A percentile compares a stretch with the other conserved stretches of the same genome.
Evolutionary conservation across 2,888 invertebrate genomes (phyloP).

Genomic region (Notodonta dromedarius): DNA sequence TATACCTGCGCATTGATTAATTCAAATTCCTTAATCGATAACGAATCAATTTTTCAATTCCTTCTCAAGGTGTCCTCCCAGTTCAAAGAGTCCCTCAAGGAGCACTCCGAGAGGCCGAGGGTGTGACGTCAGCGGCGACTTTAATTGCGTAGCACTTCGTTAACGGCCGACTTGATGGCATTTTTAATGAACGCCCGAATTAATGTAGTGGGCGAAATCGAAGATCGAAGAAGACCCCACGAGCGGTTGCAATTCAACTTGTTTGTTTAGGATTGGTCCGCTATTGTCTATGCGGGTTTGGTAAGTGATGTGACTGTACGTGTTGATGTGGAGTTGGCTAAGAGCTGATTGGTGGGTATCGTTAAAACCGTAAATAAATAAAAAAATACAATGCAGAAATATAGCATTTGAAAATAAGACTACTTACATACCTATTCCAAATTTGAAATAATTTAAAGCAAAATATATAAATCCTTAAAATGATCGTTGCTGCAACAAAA

Average conservation of each 20-base stretch:
- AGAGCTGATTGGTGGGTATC: neutral
- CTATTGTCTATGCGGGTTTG: conserved; percentile 53
- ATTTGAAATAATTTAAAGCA: no score
- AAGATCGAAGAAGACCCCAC: conserved; percentile 74
- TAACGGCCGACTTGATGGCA: conserved; percentile 82
- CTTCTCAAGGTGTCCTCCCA: conserved; percentile 70
- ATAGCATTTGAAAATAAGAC: no score
- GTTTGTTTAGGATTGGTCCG: conserved; percentile 79
- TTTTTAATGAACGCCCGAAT: conserved; percentile 84
- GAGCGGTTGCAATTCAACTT: conserved; percentile 56
- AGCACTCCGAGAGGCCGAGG: conserved; percentile 54
- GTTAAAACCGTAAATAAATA: no score
- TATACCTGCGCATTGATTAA: no score
- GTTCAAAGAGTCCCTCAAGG: conserved; percentile 63
- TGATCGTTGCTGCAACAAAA: no score
- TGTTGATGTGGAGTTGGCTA: conserved; percentile 21
- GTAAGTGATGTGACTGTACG: conserved; percentile 34
- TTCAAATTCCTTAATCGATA: conserved; percentile 47
- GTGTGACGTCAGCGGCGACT: conserved; percentile 82
- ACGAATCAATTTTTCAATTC: conserved; percentile 75
- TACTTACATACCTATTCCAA: no score
- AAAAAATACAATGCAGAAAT: no score
- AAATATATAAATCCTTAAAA: no score
- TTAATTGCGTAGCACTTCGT: conserved; percentile 84
- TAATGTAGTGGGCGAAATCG: conserved; percentile 83